Percentiles rank a stretch among this genome's conserved stretches.
Evolutionary conservation across 2,888 invertebrate genomes (phyloP).

Genomic region (Sepioteuthis lessoniana): DNA sequence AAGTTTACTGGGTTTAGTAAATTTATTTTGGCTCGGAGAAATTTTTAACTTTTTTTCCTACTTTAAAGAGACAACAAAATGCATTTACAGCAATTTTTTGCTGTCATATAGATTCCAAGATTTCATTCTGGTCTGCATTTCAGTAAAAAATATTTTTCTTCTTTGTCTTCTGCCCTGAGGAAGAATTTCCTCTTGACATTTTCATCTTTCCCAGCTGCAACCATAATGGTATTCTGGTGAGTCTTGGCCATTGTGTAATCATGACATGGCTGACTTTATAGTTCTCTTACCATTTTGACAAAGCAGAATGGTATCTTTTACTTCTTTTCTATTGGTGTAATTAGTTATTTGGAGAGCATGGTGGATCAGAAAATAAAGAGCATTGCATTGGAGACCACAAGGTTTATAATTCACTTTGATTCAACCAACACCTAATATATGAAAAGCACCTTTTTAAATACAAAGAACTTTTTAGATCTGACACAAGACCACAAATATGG

Average conservation of each 20-base stretch:
- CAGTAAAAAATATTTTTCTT: not conserved
- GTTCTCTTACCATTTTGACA: not conserved
- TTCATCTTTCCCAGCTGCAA: not conserved
- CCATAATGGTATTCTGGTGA: not conserved
- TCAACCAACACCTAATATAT: no score
- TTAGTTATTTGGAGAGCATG: not conserved
- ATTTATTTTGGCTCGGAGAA: no score
- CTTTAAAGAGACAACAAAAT: no score
- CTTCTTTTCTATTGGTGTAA: not conserved
- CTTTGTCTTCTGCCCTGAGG: not conserved
- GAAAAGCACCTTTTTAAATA: no score
- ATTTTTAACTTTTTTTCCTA: no score
- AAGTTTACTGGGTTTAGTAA: no score
- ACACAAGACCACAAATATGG: no score
- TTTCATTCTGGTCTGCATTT: not conserved
- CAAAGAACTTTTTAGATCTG: no score
- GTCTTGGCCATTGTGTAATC: not conserved
- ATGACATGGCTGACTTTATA: not conserved
- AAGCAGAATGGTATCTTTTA: not conserved
- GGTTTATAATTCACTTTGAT: no score
- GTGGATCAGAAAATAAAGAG: not conserved
- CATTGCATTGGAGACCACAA: not conserved
- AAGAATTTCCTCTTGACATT: constrained; percentile 33
- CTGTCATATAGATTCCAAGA: not conserved
- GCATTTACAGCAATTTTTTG: no score